Evolutionary conservation across 2,888 invertebrate species (phyloP).

Genomic region (Hirtodrosophila cameraria): DNA sequence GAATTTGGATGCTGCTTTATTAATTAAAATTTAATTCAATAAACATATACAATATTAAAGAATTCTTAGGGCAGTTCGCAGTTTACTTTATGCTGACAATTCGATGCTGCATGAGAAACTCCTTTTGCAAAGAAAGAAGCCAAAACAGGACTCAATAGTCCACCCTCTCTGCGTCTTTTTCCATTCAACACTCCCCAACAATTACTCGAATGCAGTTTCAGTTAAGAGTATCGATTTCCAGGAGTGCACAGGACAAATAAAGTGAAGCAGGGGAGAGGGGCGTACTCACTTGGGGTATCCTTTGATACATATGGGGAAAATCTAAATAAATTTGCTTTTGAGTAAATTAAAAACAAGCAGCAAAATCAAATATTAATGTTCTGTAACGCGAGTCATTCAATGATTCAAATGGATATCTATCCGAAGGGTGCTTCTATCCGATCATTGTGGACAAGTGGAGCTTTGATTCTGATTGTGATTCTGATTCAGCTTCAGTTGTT

Average conservation of each 20-base stretch:
- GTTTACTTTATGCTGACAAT: too few relatives aligned
- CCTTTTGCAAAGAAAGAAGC: background rate
- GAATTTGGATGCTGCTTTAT: background rate
- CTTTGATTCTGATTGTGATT: slow-evolving; percentile 10
- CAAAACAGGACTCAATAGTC: background rate
- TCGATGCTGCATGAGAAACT: too few relatives aligned
- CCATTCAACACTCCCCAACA: background rate
- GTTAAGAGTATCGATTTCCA: slow-evolving; percentile 59
- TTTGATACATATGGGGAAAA: slow-evolving; percentile 37
- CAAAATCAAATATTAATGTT: slow-evolving; percentile 80
- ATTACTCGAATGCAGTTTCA: slow-evolving; percentile 38
- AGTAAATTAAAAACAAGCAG: slow-evolving; percentile 78
- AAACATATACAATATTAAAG: too few relatives aligned
- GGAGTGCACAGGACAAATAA: slow-evolving; percentile 25
- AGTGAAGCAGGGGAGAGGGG: background rate
- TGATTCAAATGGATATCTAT: slow-evolving; percentile 25
- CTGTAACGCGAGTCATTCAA: slow-evolving; percentile 51
- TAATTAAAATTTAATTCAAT: too few relatives aligned
- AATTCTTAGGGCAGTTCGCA: too few relatives aligned
- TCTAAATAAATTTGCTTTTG: slow-evolving; percentile 71
- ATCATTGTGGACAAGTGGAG: slow-evolving; percentile 43
- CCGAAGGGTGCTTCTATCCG: slow-evolving; percentile 39
- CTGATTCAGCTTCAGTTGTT: slow-evolving; percentile 26
- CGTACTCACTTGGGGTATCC: slow-evolving; percentile 23
- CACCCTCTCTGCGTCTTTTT: background rate